These are phyloP conservation scores for Timema cristinae DNA, from an alignment of 2,888 invertebrate genomes.

Conservation along the genomic window DNA sequence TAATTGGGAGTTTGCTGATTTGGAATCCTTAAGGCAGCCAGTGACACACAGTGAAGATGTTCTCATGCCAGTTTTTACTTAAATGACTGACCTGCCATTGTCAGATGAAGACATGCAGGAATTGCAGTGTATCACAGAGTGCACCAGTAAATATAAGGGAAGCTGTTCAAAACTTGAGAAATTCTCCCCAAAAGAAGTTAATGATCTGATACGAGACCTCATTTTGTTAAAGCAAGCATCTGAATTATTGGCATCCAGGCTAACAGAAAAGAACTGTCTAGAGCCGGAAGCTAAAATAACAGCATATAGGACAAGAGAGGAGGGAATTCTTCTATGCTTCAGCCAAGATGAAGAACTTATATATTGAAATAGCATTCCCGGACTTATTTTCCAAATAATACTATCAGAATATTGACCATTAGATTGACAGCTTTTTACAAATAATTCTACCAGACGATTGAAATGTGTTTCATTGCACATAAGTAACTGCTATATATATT, in stretches of 20 bases:
- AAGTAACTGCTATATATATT: not conserved
- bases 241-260: slow-evolving; percentile 14
- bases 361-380: not conserved
- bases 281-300: not conserved
- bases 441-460: not conserved
- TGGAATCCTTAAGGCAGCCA: too few species aligned
- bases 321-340: not conserved
- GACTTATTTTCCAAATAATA: not conserved
- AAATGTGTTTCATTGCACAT: not conserved
- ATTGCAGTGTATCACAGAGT: not conserved
- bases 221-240: not conserved
- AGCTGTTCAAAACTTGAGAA: too few species aligned
- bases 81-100: too few species aligned
- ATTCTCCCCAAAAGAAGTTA: not conserved
- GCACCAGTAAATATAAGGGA: not conserved
- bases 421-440: not conserved
- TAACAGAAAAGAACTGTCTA: not conserved
- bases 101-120: too few species aligned
- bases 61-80: too few species aligned
- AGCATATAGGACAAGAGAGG: not conserved
- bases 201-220: not conserved
- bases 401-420: not conserved
- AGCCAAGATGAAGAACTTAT: not conserved
- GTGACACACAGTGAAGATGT: too few species aligned
- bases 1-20: too few species aligned